Conservation (phyloP, 2,113 vertebrate genomes). For the Dipodomys stephensi region DNA sequence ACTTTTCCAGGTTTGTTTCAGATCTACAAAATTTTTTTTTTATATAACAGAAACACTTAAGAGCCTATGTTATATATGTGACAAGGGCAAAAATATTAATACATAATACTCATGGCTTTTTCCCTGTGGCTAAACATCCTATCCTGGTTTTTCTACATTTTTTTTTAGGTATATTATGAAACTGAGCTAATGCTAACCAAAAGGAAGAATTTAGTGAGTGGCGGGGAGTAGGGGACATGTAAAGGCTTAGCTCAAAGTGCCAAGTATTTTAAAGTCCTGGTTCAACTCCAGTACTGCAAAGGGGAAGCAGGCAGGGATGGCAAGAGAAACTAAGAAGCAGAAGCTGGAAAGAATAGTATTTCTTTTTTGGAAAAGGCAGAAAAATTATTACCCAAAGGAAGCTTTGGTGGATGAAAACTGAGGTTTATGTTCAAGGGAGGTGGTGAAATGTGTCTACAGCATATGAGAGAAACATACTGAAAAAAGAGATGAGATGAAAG, state of each 20-base stretch:
- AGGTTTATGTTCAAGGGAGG: not conserved
- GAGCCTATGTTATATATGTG: not conserved
- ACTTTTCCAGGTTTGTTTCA: constrained; percentile 48
- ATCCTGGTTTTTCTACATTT: not conserved
- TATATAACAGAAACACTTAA: constrained; percentile 18
- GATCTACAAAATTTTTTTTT: not conserved
- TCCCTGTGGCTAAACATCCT: not conserved
- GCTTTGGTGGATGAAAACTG: not conserved
- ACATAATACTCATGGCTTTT: not conserved
- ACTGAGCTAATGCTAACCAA: not conserved
- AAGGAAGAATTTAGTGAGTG: not conserved
- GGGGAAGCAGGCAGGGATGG: not conserved
- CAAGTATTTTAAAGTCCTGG: not conserved
- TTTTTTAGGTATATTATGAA: not conserved
- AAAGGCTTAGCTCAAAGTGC: too few species aligned
- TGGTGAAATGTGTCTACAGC: not conserved
- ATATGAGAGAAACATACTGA: not conserved
- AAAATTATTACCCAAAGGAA: constrained; percentile 34
- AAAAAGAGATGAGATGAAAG: not conserved
- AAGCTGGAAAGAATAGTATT: not conserved
- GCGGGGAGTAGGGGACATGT: not conserved
- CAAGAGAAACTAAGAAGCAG: not conserved
- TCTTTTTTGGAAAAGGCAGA: not conserved
- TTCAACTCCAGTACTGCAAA: not conserved
- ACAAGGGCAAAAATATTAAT: constrained; percentile 35